These are phyloP conservation scores for Leptinotarsa defecta DNA, from an alignment of 1,140 invertebrate genomes.

Conservation along the genomic window DNA sequence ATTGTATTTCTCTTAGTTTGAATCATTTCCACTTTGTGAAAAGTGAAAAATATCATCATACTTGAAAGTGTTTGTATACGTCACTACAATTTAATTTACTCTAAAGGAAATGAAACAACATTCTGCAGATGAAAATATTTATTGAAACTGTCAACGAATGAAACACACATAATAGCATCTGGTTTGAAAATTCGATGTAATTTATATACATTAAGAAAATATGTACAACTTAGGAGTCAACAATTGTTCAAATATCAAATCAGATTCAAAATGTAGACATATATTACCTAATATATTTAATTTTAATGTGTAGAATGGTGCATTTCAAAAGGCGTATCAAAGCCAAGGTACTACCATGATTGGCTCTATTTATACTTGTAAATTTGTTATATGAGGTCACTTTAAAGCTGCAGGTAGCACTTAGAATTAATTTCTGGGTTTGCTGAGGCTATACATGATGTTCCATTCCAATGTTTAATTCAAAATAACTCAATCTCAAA, in stretches of 20 bases:
- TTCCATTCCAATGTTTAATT: neutral
- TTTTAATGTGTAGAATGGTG: constrained; percentile 33
- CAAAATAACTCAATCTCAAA: no score
- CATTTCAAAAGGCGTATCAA: constrained; percentile 35
- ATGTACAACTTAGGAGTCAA: constrained; percentile 31
- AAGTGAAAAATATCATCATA: no score
- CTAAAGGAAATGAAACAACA: no score
- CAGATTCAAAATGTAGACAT: constrained; percentile 22
- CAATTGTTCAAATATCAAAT: constrained; percentile 29
- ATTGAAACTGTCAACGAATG: constrained; percentile 34
- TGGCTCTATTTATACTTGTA: constrained; percentile 29
- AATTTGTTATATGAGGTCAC: constrained; percentile 34
- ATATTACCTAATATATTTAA: constrained; percentile 21
- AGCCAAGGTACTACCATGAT: constrained; percentile 29
- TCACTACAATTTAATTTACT: no score
- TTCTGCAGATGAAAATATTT: constrained; percentile 37
- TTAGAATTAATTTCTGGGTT: constrained; percentile 2
- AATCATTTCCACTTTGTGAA: no score
- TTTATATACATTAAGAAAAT: constrained; percentile 34
- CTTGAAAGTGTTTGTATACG: no score
- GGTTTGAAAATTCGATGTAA: constrained; percentile 34
- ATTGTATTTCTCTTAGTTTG: no score
- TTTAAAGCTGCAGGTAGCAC: constrained; percentile 20
- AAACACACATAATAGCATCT: constrained; percentile 31
- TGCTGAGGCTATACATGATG: constrained; percentile 3